These are phyloP conservation scores for Leptobrachium leishanense DNA, from an alignment of 2,113 vertebrate genomes.

Conservation along the genomic window DNA sequence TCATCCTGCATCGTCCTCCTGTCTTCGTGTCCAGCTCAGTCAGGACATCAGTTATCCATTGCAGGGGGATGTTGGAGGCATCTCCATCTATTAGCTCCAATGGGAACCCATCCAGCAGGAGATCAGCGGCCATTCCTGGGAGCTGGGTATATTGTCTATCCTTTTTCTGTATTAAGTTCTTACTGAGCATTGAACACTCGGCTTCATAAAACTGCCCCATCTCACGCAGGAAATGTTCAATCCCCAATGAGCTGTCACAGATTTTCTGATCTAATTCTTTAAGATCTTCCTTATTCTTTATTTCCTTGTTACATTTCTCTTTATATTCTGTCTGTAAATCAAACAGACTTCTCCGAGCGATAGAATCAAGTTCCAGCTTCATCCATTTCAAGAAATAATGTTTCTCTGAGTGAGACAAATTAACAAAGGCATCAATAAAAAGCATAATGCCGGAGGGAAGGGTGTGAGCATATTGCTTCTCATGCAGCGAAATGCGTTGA, in stretches of 20 bases:
- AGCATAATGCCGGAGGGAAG: constrained; percentile 45
- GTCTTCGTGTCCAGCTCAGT: constrained; percentile 57
- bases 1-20: constrained; percentile 60
- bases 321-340: constrained; percentile 23
- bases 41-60: constrained; percentile 72
- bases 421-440: constrained; percentile 53
- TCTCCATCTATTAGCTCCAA: constrained; percentile 75
- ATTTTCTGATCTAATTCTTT: constrained; percentile 46
- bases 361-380: constrained; percentile 54
- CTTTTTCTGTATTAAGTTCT: not conserved
- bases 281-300: not conserved
- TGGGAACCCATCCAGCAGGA: constrained; percentile 71
- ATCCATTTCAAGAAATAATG: constrained; percentile 59
- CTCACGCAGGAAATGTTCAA: constrained; percentile 76
- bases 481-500: constrained; percentile 47
- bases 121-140: constrained; percentile 58
- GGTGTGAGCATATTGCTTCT: constrained; percentile 46
- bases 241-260: constrained; percentile 67
- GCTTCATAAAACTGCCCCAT: constrained; percentile 80
- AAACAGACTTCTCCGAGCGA: constrained; percentile 17
- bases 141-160: constrained; percentile 1
- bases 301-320: constrained; percentile 9
- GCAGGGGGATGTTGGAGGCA: constrained; percentile 70
- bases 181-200: constrained; percentile 51
- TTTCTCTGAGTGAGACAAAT: constrained; percentile 47